phyloP scores from a whole-genome alignment of 2,797 vertebrate genomes.

The Argentina silus region DNA sequence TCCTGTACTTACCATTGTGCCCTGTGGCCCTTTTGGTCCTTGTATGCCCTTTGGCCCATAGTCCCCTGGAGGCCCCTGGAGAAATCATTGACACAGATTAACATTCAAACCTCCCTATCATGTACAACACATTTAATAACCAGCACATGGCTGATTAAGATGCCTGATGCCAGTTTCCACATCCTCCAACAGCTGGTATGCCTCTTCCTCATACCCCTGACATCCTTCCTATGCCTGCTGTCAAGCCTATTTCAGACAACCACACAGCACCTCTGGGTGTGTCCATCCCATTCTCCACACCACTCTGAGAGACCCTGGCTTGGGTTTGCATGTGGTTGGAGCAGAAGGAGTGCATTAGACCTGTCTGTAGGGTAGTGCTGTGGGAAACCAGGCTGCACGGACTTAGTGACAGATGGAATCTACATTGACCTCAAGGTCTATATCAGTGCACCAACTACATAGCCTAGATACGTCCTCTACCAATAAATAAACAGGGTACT shows the following conservation, averaged over 20 bases:
- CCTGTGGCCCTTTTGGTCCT: constrained; percentile 90
- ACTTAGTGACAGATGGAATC: not conserved
- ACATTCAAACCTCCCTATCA: constrained; percentile 4
- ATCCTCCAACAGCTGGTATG: no score
- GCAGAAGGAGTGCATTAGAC: not conserved
- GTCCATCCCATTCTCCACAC: no score
- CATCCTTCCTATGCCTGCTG: no score
- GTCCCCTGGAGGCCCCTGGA: constrained; percentile 91
- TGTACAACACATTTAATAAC: not conserved
- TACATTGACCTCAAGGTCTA: no score
- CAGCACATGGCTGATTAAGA: no score
- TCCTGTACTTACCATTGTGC: constrained; percentile 82
- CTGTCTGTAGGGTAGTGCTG: not conserved
- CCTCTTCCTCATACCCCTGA: no score
- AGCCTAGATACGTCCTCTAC: no score
- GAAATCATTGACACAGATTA: constrained; percentile 19
- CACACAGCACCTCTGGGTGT: no score
- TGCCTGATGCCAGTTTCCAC: no score
- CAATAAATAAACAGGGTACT: no score
- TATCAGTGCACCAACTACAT: no score
- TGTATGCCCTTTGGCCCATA: constrained; percentile 90
- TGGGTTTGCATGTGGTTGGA: not conserved
- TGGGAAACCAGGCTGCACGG: not conserved
- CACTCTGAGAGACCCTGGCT: constrained; percentile 14
- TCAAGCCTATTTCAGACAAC: no score